These are phyloP conservation scores for Micrasema minimum DNA, from an alignment of 1,140 invertebrate species.

Conservation along the genomic window DNA sequence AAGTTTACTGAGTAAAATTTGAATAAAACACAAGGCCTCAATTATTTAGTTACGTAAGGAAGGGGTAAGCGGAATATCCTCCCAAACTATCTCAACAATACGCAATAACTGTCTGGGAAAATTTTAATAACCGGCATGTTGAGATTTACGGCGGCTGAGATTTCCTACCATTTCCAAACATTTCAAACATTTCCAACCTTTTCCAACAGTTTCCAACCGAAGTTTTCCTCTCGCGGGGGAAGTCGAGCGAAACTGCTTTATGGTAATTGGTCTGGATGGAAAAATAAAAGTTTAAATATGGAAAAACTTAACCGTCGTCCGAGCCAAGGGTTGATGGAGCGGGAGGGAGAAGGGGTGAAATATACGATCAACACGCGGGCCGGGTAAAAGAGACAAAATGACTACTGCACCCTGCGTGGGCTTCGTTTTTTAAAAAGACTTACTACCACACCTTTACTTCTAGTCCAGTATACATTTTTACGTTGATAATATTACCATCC, in stretches of 20 bases:
- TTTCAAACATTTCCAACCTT: no score
- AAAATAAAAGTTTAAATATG: slow-evolving; percentile 25
- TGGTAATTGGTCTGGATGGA: slow-evolving; percentile 31
- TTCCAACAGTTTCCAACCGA: background rate
- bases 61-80: no score
- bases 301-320: slow-evolving; percentile 31
- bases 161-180: no score
- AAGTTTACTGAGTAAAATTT: no score
- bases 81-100: no score
- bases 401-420: background rate
- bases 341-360: slow-evolving; percentile 4
- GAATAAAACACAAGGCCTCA: no score
- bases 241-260: slow-evolving; percentile 10
- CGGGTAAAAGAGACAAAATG: slow-evolving; percentile 18
- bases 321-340: slow-evolving; percentile 2
- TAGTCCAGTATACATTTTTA: no score
- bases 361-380: slow-evolving; percentile 23
- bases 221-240: slow-evolving; percentile 13
- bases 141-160: slow-evolving; percentile 25
- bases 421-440: slow-evolving; percentile 19
- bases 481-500: no score
- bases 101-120: slow-evolving; percentile 29
- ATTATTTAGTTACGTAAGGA: no score
- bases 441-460: slow-evolving; percentile 1
- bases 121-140: slow-evolving; percentile 33